These are phyloP conservation scores for Acronicta psi DNA, from an alignment of 2,888 invertebrate genomes.

Conservation along the genomic window DNA sequence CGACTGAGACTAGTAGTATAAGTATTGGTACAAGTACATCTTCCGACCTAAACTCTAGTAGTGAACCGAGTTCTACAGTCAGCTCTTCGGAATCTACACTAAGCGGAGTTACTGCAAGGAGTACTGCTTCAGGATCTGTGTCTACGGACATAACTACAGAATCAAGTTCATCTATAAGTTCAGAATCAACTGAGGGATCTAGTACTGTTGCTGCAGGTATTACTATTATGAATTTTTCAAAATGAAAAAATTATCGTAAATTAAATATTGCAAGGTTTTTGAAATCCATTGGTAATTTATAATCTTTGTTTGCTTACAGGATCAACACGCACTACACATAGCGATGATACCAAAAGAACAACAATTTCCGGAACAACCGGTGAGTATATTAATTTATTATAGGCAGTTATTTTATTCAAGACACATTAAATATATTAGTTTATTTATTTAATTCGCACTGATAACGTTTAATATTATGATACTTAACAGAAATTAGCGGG, in stretches of 20 bases:
- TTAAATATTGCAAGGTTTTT: not conserved
- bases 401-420: not conserved
- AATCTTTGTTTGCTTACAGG: not conserved
- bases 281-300: not conserved
- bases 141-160: not conserved
- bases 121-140: too few species aligned
- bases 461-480: not conserved
- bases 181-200: not conserved
- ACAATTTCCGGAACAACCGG: constrained; percentile 18
- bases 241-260: too few species aligned
- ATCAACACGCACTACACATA: too few species aligned
- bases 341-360: constrained; percentile 9
- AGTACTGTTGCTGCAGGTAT: not conserved
- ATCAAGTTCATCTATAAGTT: not conserved
- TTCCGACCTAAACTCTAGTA: too few species aligned
- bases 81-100: too few species aligned
- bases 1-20: too few species aligned
- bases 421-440: not conserved
- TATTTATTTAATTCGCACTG: not conserved
- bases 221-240: too few species aligned
- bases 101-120: too few species aligned
- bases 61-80: too few species aligned
- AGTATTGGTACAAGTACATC: too few species aligned
- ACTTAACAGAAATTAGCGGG: constrained; percentile 3
- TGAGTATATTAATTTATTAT: constrained; percentile 14